Conservation (phyloP, 1,140 invertebrate species). For the Lethrus apterus region DNA sequence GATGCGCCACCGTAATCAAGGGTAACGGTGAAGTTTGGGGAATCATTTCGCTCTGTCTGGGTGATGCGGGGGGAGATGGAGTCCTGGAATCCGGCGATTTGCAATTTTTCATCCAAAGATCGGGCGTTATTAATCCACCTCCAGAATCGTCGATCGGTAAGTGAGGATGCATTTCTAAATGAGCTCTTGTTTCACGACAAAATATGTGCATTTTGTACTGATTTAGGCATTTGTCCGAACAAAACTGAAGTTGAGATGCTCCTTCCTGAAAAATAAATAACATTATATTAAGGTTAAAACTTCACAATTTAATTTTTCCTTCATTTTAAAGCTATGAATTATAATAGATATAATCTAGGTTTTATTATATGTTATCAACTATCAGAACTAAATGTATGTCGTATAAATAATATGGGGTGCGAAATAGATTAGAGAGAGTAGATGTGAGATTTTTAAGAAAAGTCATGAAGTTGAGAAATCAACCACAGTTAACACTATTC, state of each 20-base stretch:
- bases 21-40: constrained; percentile 41
- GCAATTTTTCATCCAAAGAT: constrained; percentile 76
- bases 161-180: constrained; percentile 75
- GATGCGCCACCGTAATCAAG: constrained; percentile 51
- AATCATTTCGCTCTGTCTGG: constrained; percentile 19
- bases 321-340: too few relatives aligned
- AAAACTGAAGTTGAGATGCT: constrained; percentile 71
- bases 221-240: constrained; percentile 85
- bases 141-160: constrained; percentile 41
- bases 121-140: constrained; percentile 70
- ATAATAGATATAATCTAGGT: too few relatives aligned
- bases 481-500: too few relatives aligned
- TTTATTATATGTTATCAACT: too few relatives aligned
- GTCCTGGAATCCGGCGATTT: constrained; percentile 53
- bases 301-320: neutral
- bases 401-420: constrained; percentile 10
- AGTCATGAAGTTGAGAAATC: too few relatives aligned
- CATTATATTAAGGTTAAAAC: neutral
- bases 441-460: too few relatives aligned
- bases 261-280: constrained; percentile 53
- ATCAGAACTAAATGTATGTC: too few relatives aligned
- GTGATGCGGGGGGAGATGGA: constrained; percentile 39
- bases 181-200: constrained; percentile 82
- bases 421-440: too few relatives aligned
- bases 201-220: constrained; percentile 96